Evolutionary conservation across 2,797 vertebrate genomes (phyloP), one percentile per base, ranked within the genome.

Genomic region (Ceryle rudis): DNA sequence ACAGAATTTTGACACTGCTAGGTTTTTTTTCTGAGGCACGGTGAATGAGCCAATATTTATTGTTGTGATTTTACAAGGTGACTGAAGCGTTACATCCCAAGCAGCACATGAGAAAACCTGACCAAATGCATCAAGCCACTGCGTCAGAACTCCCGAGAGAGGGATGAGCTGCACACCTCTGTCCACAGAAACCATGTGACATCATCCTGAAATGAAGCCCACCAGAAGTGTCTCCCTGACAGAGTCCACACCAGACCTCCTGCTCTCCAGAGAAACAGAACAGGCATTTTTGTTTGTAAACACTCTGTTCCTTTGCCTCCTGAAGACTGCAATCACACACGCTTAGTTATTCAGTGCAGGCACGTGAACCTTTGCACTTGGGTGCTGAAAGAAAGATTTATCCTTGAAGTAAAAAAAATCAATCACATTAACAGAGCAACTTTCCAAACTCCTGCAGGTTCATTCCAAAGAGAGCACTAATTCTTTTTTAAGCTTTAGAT

Each of bases 311-410:
- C 71, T 89, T 54, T 55, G 41, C 39, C 81, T 82, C 54, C 64
- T 37, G 11, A 42, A 79, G 57, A 17, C 64, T 55, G 62, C 79
- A 71, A 75, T n/a, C 75, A 49, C 6, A 5, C 26, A 15, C 46
- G 39, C 39, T 81, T 73, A 77, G 51, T 21, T 77, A 95, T 94
- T 94, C 94, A 33, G 8, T n/a, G 62, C 83, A 90, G 93, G 86
- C 73, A 0, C 20, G 77, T 95, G 90, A 96, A 96, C 93, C 83
- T 93, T 75, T 90, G 90, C 81, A 92, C 92, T 92, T 44, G 70
- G 42, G 77, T 66, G 83, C 1, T 96, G 88, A 92, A 93, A 82
- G 80, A 35, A 95, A 95, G 91, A 95, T 93, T 91, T 93, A 96
- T 77, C 70, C 86, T 55, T 90, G 73, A 90, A 84, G n/a, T 71